These are phyloP conservation scores for Cerceris ruficornis DNA, from an alignment of 2,888 invertebrate species.

Conservation along the genomic window DNA sequence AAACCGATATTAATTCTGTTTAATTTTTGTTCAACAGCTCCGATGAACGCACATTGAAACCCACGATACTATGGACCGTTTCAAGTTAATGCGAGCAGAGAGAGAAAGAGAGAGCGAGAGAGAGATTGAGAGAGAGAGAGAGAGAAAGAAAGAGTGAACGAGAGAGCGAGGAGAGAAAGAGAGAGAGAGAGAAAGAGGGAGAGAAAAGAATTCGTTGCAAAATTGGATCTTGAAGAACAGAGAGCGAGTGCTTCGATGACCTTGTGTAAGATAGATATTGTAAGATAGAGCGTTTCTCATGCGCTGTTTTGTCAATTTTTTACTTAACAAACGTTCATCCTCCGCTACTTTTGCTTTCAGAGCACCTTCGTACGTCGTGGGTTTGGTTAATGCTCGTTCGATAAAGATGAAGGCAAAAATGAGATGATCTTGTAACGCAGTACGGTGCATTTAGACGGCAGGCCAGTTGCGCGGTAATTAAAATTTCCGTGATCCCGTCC, in stretches of 20 bases:
- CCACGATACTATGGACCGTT: constrained; percentile 28
- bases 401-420: not conserved
- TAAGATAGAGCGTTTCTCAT: constrained; percentile 48
- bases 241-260: constrained; percentile 51
- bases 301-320: not conserved
- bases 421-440: not conserved
- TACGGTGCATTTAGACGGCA: no score
- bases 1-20: constrained; percentile 35
- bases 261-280: constrained; percentile 19
- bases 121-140: constrained; percentile 14
- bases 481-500: not conserved
- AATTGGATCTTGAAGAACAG: constrained; percentile 35
- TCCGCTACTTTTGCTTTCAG: constrained; percentile 40
- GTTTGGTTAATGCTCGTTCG: not conserved
- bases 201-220: constrained; percentile 6
- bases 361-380: not conserved
- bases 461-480: not conserved
- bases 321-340: constrained; percentile 10
- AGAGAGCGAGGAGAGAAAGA: no score
- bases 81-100: constrained; percentile 26
- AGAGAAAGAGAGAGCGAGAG: constrained; percentile 6
- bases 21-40: constrained; percentile 56
- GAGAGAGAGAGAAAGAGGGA: constrained; percentile 24
- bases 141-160: constrained; percentile 19
- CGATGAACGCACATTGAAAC: constrained; percentile 51